A percentile compares a stretch with the other conserved stretches of the same genome.
Evolutionary conservation across 92 coral and sea anemone species (phyloP).

Genomic region (Epizoanthus scotinus): DNA sequence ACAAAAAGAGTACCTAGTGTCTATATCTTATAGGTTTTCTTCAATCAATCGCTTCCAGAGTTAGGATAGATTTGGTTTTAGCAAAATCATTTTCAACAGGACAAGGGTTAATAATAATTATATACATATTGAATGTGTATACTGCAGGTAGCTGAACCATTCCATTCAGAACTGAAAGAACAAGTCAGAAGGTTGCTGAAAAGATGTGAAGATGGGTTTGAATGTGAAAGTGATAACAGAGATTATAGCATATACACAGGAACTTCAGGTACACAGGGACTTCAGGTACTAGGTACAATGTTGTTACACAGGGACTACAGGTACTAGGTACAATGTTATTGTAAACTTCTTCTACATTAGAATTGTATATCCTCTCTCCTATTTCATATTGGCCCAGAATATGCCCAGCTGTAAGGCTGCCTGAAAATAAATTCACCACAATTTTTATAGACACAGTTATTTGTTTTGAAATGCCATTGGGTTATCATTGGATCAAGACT

Average conservation of each 20-base stretch:
- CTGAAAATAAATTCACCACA: no score
- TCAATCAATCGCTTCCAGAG: no score
- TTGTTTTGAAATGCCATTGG: no score
- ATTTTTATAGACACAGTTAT: no score
- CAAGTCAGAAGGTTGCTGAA: conserved; percentile 57
- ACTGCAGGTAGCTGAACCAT: conserved; percentile 74
- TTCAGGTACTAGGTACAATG: conserved; percentile 53
- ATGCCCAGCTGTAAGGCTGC: no score
- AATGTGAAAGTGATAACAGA: conserved; percentile 57
- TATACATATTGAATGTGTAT: background rate
- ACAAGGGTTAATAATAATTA: no score
- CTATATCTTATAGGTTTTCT: no score
- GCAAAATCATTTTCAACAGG: no score
- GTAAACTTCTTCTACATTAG: background rate
- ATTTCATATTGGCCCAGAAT: background rate
- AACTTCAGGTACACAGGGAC: no score
- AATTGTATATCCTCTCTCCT: background rate
- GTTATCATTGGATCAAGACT: no score
- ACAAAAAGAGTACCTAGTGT: no score
- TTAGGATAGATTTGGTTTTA: no score
- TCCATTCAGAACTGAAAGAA: conserved; percentile 61
- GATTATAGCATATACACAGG: conserved; percentile 91
- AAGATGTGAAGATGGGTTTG: conserved; percentile 79
- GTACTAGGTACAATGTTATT: conserved; percentile 11
- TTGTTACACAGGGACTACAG: conserved; percentile 79